Evolutionary conservation across 2,113 vertebrate species (phyloP).

Genomic region (Dolichotis patagonum): DNA sequence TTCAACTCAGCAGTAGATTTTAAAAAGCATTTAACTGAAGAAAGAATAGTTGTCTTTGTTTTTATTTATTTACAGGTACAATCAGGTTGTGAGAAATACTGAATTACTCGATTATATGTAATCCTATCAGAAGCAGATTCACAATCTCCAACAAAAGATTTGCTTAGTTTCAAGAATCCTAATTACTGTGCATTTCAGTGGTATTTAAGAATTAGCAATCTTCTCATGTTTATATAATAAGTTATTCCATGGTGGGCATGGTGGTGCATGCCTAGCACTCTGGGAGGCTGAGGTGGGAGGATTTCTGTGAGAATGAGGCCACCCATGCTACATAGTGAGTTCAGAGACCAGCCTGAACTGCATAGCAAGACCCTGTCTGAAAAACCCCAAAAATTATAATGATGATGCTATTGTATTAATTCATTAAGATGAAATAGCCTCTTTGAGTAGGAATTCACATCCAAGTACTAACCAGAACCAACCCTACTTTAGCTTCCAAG

Average conservation of each 20-base stretch:
- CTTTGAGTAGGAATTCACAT: constrained; percentile 28
- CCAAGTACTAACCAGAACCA: neutral
- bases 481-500: neutral
- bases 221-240: constrained; percentile 20
- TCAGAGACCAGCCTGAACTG: neutral
- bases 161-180: neutral
- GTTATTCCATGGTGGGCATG: neutral
- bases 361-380: neutral
- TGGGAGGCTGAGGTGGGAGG: neutral
- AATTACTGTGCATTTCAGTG: neutral
- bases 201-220: neutral
- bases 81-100: neutral
- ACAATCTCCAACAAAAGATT: neutral
- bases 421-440: neutral
- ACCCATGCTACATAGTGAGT: neutral
- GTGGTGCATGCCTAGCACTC: neutral
- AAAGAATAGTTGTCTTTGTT: constrained; percentile 14
- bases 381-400: neutral
- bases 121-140: neutral
- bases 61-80: constrained; percentile 18
- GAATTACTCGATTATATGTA: neutral
- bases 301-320: neutral
- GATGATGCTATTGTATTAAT: neutral
- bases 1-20: constrained; percentile 22
- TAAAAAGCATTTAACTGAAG: constrained; percentile 45